Evolutionary conservation across 2,797 vertebrate species (phyloP).

Genomic region (Danio tinwini): DNA sequence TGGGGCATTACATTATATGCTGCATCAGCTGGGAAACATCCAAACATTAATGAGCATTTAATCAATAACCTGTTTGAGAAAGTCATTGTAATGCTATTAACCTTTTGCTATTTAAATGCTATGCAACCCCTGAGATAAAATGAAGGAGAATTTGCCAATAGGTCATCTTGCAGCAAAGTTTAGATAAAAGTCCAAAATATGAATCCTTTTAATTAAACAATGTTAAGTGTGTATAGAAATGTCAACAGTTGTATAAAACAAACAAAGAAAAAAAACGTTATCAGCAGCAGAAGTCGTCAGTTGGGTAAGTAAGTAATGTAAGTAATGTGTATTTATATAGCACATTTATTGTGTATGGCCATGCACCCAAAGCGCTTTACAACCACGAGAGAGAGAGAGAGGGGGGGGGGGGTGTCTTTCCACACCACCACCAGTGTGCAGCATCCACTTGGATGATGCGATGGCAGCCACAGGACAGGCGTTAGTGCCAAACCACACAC

Average conservation of each 20-base stretch:
- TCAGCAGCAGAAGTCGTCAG: too few species aligned
- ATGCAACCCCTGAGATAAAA: slow-evolving; percentile 22
- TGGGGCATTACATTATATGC: not conserved
- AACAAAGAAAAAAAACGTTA: too few species aligned
- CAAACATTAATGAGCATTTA: slow-evolving; percentile 40
- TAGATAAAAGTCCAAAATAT: not conserved
- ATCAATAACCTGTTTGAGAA: slow-evolving; percentile 39
- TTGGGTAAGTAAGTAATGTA: too few species aligned
- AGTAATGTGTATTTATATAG: too few species aligned
- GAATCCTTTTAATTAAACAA: not conserved
- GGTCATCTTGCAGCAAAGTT: slow-evolving; percentile 1
- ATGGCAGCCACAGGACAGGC: too few species aligned
- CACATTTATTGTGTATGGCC: too few species aligned
- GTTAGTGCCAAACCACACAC: too few species aligned
- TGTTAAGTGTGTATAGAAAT: not conserved
- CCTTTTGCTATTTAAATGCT: slow-evolving; percentile 46
- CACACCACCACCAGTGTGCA: too few species aligned
- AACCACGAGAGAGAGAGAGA: too few species aligned
- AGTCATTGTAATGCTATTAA: slow-evolving; percentile 44
- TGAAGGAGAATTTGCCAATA: slow-evolving; percentile 15
- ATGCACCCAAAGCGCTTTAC: too few species aligned
- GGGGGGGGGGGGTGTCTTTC: too few species aligned
- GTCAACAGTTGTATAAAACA: not conserved
- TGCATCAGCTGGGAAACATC: slow-evolving; percentile 31
- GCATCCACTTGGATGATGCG: too few species aligned